These are phyloP conservation scores for Petrocephalus microphthalmus DNA, from an alignment of 2,113 vertebrate genomes.

Conservation along the genomic window DNA sequence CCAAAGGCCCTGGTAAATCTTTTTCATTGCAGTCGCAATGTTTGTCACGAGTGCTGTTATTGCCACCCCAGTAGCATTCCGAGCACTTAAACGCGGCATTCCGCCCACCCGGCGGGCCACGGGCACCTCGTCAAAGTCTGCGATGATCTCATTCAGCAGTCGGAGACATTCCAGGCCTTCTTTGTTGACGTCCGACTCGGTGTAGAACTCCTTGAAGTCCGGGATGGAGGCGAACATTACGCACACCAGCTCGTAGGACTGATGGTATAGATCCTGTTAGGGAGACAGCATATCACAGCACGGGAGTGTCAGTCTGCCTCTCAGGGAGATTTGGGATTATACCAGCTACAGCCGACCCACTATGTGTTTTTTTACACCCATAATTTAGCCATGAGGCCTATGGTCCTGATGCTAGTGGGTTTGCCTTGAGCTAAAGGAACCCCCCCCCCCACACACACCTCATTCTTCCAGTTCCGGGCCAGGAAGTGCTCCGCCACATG, in stretches of 20 bases:
- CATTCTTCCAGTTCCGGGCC: conserved; percentile 92
- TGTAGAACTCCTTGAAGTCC: conserved; percentile 98
- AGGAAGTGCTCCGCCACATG: conserved; percentile 97
- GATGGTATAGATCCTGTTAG: conserved; percentile 87
- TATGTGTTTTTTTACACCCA: neutral
- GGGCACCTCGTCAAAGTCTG: conserved; percentile 91
- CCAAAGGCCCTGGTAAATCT: neutral
- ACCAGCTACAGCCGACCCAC: neutral
- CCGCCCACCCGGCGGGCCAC: neutral
- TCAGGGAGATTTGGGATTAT: neutral
- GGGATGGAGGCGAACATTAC: conserved; percentile 98
- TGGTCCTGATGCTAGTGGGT: neutral
- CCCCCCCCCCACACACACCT: conserved; percentile 59
- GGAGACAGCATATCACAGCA: conserved; percentile 16
- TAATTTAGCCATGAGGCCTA: neutral
- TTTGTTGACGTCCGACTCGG: conserved; percentile 96
- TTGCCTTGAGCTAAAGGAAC: neutral
- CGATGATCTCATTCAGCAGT: conserved; percentile 94
- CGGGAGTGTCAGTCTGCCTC: neutral
- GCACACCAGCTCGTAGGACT: conserved; percentile 92
- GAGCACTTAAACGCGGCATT: neutral
- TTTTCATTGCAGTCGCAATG: neutral
- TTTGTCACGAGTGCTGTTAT: neutral
- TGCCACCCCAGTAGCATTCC: neutral
- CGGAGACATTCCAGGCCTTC: conserved; percentile 93